Evolutionary conservation across 2,797 vertebrate species (phyloP).

Genomic region (Phylloscopus collybita): DNA sequence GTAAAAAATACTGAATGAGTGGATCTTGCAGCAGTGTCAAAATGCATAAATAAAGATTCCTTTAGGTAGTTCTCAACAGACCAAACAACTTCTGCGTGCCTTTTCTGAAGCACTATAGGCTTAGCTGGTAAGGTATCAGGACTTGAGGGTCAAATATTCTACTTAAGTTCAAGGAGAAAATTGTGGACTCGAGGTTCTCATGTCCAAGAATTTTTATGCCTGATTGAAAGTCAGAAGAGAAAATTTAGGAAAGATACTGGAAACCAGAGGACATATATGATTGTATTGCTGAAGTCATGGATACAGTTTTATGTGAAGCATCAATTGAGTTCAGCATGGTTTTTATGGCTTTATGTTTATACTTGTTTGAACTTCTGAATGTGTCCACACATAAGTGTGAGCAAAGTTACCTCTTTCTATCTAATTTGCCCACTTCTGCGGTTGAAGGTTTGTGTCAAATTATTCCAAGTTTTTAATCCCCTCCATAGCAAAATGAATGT

Average conservation of each 20-base stretch:
- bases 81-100: neutral
- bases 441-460: neutral
- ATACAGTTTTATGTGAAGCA: neutral
- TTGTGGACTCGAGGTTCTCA: neutral
- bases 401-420: neutral
- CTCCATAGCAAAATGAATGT: rapidly evolving
- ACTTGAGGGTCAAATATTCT: neutral
- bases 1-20: neutral
- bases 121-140: neutral
- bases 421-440: neutral
- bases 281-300: neutral
- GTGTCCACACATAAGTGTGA: neutral
- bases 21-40: neutral
- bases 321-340: neutral
- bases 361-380: neutral
- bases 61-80: neutral
- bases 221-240: neutral
- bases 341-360: neutral
- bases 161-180: neutral
- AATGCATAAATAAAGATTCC: neutral
- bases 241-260: neutral
- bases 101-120: neutral
- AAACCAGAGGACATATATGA: neutral
- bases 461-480: neutral
- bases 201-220: neutral